Conservation (phyloP, 64 coral and sea anemone species). For the Dendrophyllia cribrosa region DNA sequence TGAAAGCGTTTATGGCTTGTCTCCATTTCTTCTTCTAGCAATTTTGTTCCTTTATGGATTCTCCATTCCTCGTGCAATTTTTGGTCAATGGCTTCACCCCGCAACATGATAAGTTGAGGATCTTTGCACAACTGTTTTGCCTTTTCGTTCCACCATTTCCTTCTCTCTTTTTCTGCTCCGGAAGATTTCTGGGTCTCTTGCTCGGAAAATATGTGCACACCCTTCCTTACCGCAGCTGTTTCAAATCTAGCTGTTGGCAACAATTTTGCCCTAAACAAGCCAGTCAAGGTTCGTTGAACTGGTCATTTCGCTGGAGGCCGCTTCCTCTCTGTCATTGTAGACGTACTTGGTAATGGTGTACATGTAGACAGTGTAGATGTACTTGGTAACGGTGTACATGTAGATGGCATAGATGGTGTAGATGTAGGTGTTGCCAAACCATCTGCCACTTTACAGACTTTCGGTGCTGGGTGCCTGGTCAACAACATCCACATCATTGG, state of each 20-base stretch:
- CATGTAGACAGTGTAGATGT: no score
- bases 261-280: constrained; percentile 18
- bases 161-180: constrained; percentile 39
- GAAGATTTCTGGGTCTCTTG: constrained; percentile 9
- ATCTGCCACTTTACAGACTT: background rate
- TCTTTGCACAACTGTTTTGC: constrained; percentile 37
- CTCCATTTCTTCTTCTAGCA: constrained; percentile 23
- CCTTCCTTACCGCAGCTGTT: constrained; percentile 40
- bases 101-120: constrained; percentile 8
- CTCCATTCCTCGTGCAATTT: constrained; percentile 45
- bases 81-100: constrained; percentile 41
- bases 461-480: background rate
- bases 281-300: background rate
- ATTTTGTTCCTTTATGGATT: constrained; percentile 19
- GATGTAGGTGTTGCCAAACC: no score
- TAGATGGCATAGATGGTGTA: no score
- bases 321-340: background rate
- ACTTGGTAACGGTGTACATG: background rate
- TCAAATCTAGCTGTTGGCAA: constrained; percentile 10
- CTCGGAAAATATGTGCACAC: constrained; percentile 26
- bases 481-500: background rate
- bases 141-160: constrained; percentile 46
- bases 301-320: background rate
- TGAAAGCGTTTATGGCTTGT: background rate
- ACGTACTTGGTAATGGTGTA: background rate